Conservation (phyloP, 1,140 invertebrate genomes). For the Bicyclus anynana region DNA sequence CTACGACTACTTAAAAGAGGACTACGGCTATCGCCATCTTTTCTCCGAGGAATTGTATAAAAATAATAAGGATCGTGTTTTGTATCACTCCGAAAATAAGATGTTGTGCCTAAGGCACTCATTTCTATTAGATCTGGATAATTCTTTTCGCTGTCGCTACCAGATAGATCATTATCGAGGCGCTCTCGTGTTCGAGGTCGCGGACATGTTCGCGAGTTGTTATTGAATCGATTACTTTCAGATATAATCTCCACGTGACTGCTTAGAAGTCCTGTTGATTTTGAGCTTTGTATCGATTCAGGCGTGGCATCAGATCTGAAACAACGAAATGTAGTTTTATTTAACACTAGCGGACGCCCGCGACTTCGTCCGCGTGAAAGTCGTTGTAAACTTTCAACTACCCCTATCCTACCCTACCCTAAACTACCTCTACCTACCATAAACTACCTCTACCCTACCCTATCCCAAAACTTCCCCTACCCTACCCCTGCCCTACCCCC, state of each 20-base stretch:
- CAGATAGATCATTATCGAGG: constrained; percentile 77
- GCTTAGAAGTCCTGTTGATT: constrained; percentile 59
- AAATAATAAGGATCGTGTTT: constrained; percentile 73
- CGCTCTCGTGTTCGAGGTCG: constrained; percentile 59
- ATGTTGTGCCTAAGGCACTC: constrained; percentile 74
- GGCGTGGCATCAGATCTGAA: constrained; percentile 61
- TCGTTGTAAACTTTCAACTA: no score
- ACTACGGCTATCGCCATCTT: constrained; percentile 82
- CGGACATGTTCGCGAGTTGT: constrained; percentile 51
- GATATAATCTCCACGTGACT: constrained; percentile 68
- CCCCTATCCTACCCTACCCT: no score
- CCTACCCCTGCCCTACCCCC: no score
- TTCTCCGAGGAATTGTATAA: constrained; percentile 79
- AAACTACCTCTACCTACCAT: no score
- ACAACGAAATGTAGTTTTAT: no score
- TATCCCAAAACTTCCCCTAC: no score
- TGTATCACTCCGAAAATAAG: constrained; percentile 55
- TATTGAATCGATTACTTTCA: constrained; percentile 74
- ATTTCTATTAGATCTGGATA: constrained; percentile 84
- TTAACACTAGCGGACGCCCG: no score
- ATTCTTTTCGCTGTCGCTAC: constrained; percentile 79
- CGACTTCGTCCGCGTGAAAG: no score
- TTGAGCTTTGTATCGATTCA: constrained; percentile 63
- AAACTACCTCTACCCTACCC: no score
- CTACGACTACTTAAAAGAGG: constrained; percentile 78